These are phyloP conservation scores for Perithous albicinctus DNA, from an alignment of 2,888 invertebrate genomes.

Conservation along the genomic window DNA sequence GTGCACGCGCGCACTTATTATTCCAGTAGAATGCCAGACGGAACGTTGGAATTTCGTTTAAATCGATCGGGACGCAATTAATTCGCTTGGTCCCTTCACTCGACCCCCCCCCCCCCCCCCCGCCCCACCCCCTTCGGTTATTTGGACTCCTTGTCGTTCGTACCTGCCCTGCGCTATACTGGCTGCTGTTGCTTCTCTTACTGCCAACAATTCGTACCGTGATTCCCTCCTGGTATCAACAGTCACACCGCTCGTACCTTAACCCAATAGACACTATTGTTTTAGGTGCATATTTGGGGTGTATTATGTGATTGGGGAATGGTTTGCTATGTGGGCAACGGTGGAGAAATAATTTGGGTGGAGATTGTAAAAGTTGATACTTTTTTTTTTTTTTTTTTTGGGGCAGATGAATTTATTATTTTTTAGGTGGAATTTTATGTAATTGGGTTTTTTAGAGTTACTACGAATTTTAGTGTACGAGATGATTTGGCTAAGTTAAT, in stretches of 20 bases:
- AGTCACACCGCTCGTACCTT: neutral
- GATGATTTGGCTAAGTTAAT: too few species aligned
- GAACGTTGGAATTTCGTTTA: conserved; percentile 64
- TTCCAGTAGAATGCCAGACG: conserved; percentile 65
- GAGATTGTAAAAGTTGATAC: neutral
- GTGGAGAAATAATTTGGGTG: neutral
- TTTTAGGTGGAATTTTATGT: too few species aligned
- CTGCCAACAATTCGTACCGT: neutral
- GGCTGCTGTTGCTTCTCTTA: conserved; percentile 20
- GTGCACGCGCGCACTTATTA: conserved; percentile 74
- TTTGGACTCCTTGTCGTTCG: too few species aligned
- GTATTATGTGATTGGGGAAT: neutral
- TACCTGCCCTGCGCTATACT: too few species aligned
- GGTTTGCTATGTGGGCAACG: neutral
- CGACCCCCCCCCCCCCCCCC: conserved; percentile 17
- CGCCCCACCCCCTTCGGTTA: neutral
- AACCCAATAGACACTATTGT: neutral
- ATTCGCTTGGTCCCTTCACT: conserved; percentile 49
- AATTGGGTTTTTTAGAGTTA: too few species aligned
- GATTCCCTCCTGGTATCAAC: neutral
- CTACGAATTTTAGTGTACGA: too few species aligned
- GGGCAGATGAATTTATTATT: too few species aligned
- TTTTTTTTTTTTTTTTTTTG: too few species aligned
- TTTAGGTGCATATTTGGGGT: neutral
- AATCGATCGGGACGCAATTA: conserved; percentile 66